Conservation (phyloP, 2,797 vertebrate genomes). For the Gymnopithys bicolor region DNA sequence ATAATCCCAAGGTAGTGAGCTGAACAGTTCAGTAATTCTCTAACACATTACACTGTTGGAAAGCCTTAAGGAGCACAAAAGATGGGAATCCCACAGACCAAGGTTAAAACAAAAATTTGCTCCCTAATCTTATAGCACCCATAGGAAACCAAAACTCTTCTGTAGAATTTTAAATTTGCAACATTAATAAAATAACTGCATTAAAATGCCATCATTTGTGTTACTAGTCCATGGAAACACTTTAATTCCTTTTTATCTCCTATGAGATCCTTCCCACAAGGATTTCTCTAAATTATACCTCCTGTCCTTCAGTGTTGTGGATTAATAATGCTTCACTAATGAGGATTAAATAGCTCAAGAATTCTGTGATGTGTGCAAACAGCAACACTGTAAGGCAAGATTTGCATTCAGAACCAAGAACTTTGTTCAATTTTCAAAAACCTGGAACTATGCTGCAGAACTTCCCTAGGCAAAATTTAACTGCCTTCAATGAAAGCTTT, state of each 20-base stretch:
- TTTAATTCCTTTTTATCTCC: slow-evolving; percentile 50
- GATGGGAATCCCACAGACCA: background rate
- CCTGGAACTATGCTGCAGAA: slow-evolving; percentile 16
- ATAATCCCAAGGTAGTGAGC: background rate
- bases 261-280: slow-evolving; percentile 43
- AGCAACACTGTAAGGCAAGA: slow-evolving; percentile 38
- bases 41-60: background rate
- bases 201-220: background rate
- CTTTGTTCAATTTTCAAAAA: slow-evolving; percentile 36
- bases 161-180: background rate
- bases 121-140: background rate
- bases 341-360: slow-evolving; percentile 64
- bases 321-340: slow-evolving; percentile 67
- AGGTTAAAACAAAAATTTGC: background rate
- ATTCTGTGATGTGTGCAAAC: slow-evolving; percentile 48
- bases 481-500: background rate
- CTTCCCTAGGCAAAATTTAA: background rate
- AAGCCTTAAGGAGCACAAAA: background rate
- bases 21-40: slow-evolving; percentile 36
- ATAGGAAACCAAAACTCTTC: background rate
- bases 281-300: slow-evolving; percentile 57
- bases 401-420: slow-evolving; percentile 50
- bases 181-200: background rate
- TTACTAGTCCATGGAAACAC: background rate
- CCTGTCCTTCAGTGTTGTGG: slow-evolving; percentile 50